Evolutionary conservation across 1,140 invertebrate species (phyloP), one percentile per base, ranked within the genome.

Genomic region (Pogonomyrmex barbatus): DNA sequence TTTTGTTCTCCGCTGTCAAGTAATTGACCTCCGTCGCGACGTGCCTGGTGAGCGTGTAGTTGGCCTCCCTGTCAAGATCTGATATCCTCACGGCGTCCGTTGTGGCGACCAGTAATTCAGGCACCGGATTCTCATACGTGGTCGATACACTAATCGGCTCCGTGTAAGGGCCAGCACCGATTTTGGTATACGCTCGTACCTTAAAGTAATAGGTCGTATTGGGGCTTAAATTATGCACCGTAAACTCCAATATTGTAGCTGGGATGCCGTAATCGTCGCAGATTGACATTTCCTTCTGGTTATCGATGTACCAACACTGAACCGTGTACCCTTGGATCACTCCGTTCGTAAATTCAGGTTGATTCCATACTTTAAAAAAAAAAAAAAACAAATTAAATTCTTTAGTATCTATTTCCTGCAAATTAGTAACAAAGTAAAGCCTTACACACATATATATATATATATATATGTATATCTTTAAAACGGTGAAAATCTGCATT

Each of bases 121-220:
- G 98, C 17, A 98, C 95, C 0, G 98, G 97, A 87, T 96, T 96
- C 86, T 98, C 96, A 47, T 96, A 94, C 54, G 96, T 95, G 2
- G 97, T 97, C 14, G 96, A 95, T 3, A 96, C 96, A 58, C 95
- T 94, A 1, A 97, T 96, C 1, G 95, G 94, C 75, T 96, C 94
- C 1, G 97, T 97, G 73, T 96, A 96, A 36, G 96, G 95, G 12
- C 98, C 97, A 83, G 96, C 96, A 0, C 98, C 98, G 36, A 97
- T 96, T 60, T 96, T 95, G 3, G 98, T 98, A 90, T 96, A 97
- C 0, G 98, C 98, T 93, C 96, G 96, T 56, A 99, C 97, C 96
- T 97, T 95, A 90, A 98, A 98, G 86, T 96, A 97, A 88, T 98
- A 98, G 0, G 96, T 97, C 33, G 96, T 95, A 62, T 97, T 96